Conservation (phyloP, 53 echinoderm and acorn worm genomes). For the Arbacia lixula region DNA sequence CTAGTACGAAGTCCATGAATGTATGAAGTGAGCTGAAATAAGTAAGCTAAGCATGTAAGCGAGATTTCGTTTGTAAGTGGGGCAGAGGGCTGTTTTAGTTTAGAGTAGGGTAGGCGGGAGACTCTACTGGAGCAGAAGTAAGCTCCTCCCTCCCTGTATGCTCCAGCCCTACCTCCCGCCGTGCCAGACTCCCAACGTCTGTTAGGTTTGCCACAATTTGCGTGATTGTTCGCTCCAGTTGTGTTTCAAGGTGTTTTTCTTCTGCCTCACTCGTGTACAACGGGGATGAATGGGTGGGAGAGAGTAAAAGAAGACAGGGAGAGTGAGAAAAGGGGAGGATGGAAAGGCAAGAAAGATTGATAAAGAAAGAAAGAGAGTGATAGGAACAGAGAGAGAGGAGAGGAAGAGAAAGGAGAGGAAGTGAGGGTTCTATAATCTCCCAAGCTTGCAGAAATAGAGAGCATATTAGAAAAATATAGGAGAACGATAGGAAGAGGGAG, state of each 20-base stretch:
- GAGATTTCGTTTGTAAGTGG: too few relatives aligned
- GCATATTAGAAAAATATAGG: too few relatives aligned
- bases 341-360: background rate
- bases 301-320: background rate
- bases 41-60: too few relatives aligned
- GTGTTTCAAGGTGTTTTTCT: background rate
- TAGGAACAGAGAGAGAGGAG: slow-evolving; percentile 8
- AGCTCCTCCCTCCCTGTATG: too few relatives aligned
- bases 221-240: slow-evolving; percentile 16
- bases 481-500: too few relatives aligned
- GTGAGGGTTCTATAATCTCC: too few relatives aligned
- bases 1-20: too few relatives aligned
- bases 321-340: background rate
- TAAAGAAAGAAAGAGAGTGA: background rate
- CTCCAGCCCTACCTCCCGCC: slow-evolving; percentile 2
- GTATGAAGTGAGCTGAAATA: too few relatives aligned
- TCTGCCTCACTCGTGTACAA: background rate
- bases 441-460: too few relatives aligned
- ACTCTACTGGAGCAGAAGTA: too few relatives aligned
- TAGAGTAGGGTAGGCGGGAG: too few relatives aligned
- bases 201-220: slow-evolving; percentile 8
- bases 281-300: background rate
- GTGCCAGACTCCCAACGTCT: background rate
- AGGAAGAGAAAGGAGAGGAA: background rate
- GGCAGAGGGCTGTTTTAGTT: too few relatives aligned